Conservation (phyloP, 2,113 vertebrate genomes). For the Neoarius graeffei region DNA sequence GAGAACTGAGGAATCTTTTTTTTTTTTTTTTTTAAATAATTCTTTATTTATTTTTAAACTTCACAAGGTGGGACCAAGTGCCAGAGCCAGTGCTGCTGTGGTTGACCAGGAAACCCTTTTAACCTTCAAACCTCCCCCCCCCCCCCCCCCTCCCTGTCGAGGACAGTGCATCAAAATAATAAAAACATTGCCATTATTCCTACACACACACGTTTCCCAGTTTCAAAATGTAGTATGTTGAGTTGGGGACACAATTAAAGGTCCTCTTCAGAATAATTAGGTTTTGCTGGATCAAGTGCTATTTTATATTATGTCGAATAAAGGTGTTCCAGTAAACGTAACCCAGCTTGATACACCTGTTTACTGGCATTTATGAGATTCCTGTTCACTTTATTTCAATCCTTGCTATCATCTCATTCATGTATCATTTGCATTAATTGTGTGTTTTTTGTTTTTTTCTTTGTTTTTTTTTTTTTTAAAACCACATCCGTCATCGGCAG, state of each 20-base stretch:
- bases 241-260: neutral
- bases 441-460: no score
- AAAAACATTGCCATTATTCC: neutral
- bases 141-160: no score
- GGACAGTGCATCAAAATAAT: neutral
- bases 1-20: neutral
- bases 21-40: neutral
- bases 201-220: neutral
- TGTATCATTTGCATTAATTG: no score
- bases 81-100: neutral
- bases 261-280: neutral
- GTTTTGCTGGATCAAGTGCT: no score
- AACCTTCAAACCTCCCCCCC: neutral
- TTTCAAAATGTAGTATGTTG: neutral
- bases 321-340: no score
- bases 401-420: no score
- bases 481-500: no score
- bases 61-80: neutral
- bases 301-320: no score
- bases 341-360: no score
- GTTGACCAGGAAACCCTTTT: neutral
- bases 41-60: neutral
- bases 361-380: no score
- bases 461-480: no score
- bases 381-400: no score